phyloP scores from a whole-genome alignment of 2,888 invertebrate genomes.

The Lordiphosa andalusiaca region DNA sequence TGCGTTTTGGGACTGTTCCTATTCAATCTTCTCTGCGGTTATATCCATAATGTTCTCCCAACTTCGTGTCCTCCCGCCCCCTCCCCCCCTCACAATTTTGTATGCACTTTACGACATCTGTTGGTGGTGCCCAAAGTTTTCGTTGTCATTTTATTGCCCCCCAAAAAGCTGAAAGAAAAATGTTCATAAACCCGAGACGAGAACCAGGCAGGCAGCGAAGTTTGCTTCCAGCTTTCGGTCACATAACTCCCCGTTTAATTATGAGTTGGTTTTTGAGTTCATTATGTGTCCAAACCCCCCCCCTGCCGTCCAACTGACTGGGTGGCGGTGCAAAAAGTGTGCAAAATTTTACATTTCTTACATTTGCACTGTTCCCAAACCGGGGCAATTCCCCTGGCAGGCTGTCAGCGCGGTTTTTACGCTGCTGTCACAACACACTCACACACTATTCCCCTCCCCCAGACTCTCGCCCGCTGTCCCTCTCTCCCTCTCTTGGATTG shows the following conservation, averaged over 20 bases:
- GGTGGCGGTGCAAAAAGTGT: slow-evolving; percentile 47
- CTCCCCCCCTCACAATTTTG: slow-evolving; percentile 1
- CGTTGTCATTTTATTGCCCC: slow-evolving; percentile 13
- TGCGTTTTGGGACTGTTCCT: slow-evolving; percentile 47
- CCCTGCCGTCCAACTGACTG: slow-evolving; percentile 1
- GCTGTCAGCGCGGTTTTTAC: slow-evolving; percentile 71
- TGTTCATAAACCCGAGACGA: slow-evolving; percentile 16
- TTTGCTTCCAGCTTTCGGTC: slow-evolving; percentile 49
- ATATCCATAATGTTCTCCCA: slow-evolving; percentile 13
- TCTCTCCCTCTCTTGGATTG: slow-evolving; percentile 26
- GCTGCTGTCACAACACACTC: slow-evolving; percentile 68
- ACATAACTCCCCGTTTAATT: slow-evolving; percentile 75
- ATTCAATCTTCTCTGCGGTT: slow-evolving; percentile 52
- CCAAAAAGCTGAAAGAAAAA: slow-evolving; percentile 23
- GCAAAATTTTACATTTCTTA: slow-evolving; percentile 71
- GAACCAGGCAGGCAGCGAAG: slow-evolving; percentile 26
- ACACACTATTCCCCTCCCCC: slow-evolving; percentile 12
- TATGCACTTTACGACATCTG: slow-evolving; percentile 15
- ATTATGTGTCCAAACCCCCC: slow-evolving; percentile 41
- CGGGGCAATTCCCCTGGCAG: slow-evolving; percentile 54
- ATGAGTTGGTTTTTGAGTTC: slow-evolving; percentile 71
- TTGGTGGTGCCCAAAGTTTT: slow-evolving; percentile 13
- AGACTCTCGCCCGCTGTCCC: too few species aligned
- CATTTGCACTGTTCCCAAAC: slow-evolving; percentile 45
- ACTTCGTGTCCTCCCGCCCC: slow-evolving; percentile 1